A percentile compares a stretch with the other conserved stretches of the same genome.
Evolutionary conservation across 2,797 vertebrate species (phyloP).

Genomic region (Allobates femoralis): DNA sequence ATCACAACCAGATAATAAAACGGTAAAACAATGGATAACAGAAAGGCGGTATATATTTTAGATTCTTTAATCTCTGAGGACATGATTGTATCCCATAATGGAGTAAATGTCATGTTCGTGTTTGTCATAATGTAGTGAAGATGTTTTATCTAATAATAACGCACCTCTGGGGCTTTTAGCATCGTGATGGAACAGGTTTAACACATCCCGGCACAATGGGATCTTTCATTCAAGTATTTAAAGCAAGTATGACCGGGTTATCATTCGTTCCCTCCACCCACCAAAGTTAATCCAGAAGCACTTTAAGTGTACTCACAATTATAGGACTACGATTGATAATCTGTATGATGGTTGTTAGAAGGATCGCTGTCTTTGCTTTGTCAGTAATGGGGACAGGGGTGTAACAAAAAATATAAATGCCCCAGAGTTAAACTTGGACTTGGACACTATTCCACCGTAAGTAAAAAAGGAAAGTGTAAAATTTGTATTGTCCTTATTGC

Average conservation of each 20-base stretch:
- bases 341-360: constrained; percentile 1
- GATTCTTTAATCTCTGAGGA: not conserved
- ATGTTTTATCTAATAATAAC: constrained; percentile 15
- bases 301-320: not conserved
- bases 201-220: constrained; percentile 43
- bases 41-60: not conserved
- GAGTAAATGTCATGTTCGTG: constrained; percentile 3
- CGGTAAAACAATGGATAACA: not conserved
- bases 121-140: not conserved
- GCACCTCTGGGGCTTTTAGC: not conserved
- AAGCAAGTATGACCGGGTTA: constrained; percentile 24
- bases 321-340: constrained; percentile 2
- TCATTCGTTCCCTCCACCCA: constrained; percentile 19
- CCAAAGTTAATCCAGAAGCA: constrained; percentile 15
- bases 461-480: not conserved
- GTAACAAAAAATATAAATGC: not conserved
- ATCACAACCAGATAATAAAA: not conserved
- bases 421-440: not conserved
- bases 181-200: constrained; percentile 36
- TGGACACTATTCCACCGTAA: not conserved
- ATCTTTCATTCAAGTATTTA: constrained; percentile 36
- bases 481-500: not conserved
- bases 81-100: not conserved
- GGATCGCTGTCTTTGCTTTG: not conserved
- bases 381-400: not conserved